These are phyloP conservation scores for Pogonognathellus flavescens DNA, from an alignment of 1,140 invertebrate genomes.

Conservation along the genomic window DNA sequence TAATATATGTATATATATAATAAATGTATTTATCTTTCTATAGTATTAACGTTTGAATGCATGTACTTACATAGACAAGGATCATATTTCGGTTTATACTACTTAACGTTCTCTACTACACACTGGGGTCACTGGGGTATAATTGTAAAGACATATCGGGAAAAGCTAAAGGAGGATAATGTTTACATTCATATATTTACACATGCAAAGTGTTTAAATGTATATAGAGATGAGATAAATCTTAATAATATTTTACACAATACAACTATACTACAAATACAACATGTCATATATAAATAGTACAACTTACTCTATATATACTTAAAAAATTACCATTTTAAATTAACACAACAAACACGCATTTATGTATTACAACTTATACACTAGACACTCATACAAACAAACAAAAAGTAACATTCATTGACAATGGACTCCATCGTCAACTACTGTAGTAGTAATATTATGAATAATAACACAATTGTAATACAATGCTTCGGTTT, in stretches of 20 bases:
- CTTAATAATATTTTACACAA: not conserved
- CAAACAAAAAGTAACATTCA: not conserved
- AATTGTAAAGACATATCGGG: not conserved
- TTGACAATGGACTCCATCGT: not conserved
- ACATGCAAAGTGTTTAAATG: not conserved
- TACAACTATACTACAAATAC: not conserved
- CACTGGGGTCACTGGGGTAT: constrained; percentile 32
- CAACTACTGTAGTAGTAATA: not conserved
- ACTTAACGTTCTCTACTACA: not conserved
- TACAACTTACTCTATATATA: not conserved
- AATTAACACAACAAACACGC: not conserved
- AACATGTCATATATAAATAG: not conserved
- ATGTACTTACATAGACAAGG: constrained; percentile 32
- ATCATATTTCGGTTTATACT: constrained; percentile 39
- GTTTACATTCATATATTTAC: not conserved
- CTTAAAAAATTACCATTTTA: not conserved
- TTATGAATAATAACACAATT: not conserved
- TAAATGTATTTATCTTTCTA: constrained; percentile 44
- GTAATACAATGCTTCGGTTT: not conserved
- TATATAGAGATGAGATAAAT: constrained; percentile 1
- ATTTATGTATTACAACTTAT: not conserved
- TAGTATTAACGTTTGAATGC: constrained; percentile 3
- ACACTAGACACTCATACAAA: not conserved
- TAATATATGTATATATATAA: constrained; percentile 40
- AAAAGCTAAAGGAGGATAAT: constrained; percentile 1